Percentiles rank a stretch among this genome's conserved stretches.
These are phyloP conservation scores for Naso thynnoides DNA, from an alignment of 2,797 vertebrate genomes.

Conservation along the genomic window DNA sequence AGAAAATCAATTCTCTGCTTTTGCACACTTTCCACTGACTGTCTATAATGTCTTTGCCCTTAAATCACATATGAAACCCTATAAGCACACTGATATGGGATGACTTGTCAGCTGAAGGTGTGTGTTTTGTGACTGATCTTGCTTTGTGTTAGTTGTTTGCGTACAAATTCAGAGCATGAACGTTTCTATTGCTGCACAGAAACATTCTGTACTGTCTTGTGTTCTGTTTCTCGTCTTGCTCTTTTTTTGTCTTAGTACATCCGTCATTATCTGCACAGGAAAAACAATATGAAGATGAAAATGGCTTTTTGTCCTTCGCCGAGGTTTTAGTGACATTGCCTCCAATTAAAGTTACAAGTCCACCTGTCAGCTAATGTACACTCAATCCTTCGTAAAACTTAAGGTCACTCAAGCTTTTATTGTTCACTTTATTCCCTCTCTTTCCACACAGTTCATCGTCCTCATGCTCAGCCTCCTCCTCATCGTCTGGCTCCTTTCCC, in stretches of 20 bases:
- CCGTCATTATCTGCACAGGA: not conserved
- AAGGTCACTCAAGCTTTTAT: constrained; percentile 4
- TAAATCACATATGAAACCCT: constrained; percentile 11
- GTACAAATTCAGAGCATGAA: not conserved
- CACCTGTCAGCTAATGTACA: constrained; percentile 3
- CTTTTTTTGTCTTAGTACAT: not conserved
- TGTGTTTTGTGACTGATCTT: not conserved
- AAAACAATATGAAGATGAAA: not conserved
- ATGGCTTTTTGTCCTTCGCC: constrained; percentile 1
- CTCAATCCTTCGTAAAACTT: constrained; percentile 25
- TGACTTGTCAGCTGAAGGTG: not conserved
- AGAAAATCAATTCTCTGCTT: constrained; percentile 34
- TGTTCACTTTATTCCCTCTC: constrained; percentile 11
- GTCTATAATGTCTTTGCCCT: not conserved
- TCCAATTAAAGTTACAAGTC: constrained; percentile 34
- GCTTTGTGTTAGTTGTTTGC: not conserved
- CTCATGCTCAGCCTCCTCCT: constrained; percentile 22
- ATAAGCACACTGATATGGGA: not conserved
- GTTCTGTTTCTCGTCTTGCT: not conserved
- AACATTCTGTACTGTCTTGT: not conserved
- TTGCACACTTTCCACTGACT: constrained; percentile 1
- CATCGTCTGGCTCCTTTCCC: constrained; percentile 31
- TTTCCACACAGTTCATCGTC: not conserved
- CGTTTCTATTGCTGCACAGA: not conserved
- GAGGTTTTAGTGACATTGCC: constrained; percentile 15